Conservation (phyloP, 53 echinoderm and acorn worm genomes). For the Stichopus horrens region DNA sequence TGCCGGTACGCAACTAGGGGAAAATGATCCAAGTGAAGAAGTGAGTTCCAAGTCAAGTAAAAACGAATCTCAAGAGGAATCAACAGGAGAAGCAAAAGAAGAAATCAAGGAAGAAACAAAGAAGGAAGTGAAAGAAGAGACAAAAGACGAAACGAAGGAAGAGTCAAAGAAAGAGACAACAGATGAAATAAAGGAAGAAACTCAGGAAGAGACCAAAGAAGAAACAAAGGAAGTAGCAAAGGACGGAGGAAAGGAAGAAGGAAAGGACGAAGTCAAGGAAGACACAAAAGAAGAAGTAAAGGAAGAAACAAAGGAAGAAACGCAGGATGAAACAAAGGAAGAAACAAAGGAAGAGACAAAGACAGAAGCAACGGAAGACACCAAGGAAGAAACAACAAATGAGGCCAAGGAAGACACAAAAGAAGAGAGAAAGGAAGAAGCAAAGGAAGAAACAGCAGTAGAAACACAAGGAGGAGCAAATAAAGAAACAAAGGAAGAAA, state of each 20-base stretch:
- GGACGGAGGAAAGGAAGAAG: neutral
- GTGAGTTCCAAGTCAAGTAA: neutral
- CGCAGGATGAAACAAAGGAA: neutral
- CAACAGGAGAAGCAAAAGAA: neutral
- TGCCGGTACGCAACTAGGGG: constrained; percentile 24
- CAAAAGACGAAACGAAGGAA: constrained; percentile 5
- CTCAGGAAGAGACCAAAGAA: neutral
- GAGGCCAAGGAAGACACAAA: neutral
- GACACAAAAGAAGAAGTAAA: neutral
- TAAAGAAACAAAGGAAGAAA: neutral
- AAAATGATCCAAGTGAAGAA: constrained; percentile 19
- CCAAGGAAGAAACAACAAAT: neutral
- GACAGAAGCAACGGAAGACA: neutral
- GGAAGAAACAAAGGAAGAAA: neutral
- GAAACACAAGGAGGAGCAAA: neutral
- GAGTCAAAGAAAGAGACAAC: neutral
- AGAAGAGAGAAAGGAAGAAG: neutral
- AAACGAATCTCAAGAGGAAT: constrained; percentile 5
- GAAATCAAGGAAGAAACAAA: constrained; percentile 1
- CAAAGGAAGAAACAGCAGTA: neutral
- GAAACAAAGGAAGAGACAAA: neutral
- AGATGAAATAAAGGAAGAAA: neutral
- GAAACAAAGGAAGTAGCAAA: constrained; percentile 22
- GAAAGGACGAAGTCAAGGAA: neutral
- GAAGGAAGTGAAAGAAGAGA: neutral